These are phyloP conservation scores for Macropodus opercularis DNA, from an alignment of 2,797 vertebrate species.

Conservation along the genomic window DNA sequence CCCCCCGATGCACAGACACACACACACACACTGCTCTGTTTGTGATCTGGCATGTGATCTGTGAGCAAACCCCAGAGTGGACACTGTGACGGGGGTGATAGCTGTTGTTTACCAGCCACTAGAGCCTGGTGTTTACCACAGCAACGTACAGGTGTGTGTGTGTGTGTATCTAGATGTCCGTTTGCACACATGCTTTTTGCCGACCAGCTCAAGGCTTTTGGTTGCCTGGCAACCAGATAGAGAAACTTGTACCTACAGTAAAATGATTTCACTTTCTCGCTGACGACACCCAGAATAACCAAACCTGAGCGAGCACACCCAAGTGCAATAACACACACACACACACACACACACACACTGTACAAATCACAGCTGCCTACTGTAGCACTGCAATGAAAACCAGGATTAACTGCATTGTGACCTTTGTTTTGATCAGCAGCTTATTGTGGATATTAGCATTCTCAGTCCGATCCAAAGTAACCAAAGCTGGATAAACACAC, in stretches of 20 bases:
- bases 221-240: conserved; percentile 73
- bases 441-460: conserved; percentile 46
- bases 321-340: conserved; percentile 16
- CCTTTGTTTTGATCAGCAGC: conserved; percentile 68
- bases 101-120: conserved; percentile 65
- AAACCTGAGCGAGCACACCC: conserved; percentile 61
- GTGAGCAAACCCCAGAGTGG: conserved; percentile 72
- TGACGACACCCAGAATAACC: conserved; percentile 65
- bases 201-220: conserved; percentile 71
- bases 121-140: conserved; percentile 59
- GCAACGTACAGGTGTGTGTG: conserved; percentile 33
- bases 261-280: conserved; percentile 60
- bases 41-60: conserved; percentile 69
- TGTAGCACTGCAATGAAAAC: conserved; percentile 31
- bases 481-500: conserved; percentile 64
- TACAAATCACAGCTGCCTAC: conserved; percentile 28
- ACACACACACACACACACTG: conserved; percentile 17
- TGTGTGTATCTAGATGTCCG: conserved; percentile 25
- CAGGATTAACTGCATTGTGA: conserved; percentile 57
- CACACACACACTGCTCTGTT: conserved; percentile 24
- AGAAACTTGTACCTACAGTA: conserved; percentile 67
- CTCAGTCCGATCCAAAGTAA: conserved; percentile 63
- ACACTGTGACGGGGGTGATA: conserved; percentile 60
- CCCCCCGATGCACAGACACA: conserved; percentile 19
- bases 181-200: conserved; percentile 47